Evolutionary conservation across 2,797 vertebrate genomes (phyloP), one percentile per base, ranked within the genome.

Genomic region (Myotis pilosus): DNA sequence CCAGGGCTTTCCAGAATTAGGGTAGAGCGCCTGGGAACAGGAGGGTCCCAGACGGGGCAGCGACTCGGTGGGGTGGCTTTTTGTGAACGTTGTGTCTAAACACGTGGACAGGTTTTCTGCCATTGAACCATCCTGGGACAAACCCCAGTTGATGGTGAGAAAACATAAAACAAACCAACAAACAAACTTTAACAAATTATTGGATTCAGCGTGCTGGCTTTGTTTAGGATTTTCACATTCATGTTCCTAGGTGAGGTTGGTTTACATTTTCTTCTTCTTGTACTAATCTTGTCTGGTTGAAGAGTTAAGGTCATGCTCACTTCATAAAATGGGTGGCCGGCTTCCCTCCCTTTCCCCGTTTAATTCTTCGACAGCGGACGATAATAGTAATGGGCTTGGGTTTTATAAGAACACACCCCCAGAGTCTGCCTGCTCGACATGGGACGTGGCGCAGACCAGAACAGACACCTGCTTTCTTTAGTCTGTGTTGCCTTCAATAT

Each of bases 381-480:
- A 68, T 93, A 71, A 83, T 84, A 92, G 69, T 83, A 69, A 62
- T 64, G 87, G 92, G 94, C 84, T 97, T 74, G 76, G 81, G 30
- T 85, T 90, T 89, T 79, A 88, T 49, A 41, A 96, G 76, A 94
- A 83, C 66, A 81, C 91, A 30, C 66, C 72, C 89, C 90, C 90
- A 15, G 68, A 75, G 80, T 88, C 90, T 87, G 89, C 87, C 60
- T 87, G 83, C 80, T 95, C 5, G 0, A 53, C 83, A n/a, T 74
- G 92, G 60, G 71, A 76, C 53, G 57, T 33, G 87, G 93, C 81
- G 11, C 87, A 68, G 79, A 82, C 44, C 1, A 55, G 62, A 44
- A 75, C 68, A 94, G 64, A 92, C 51, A 87, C 83, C 76, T 80
- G 91, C 89, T 84, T 92, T 84, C 83, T 93, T 76, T 66, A 51